These are phyloP conservation scores for Pedicia rivosa DNA, from an alignment of 2,888 invertebrate genomes.

Conservation along the genomic window DNA sequence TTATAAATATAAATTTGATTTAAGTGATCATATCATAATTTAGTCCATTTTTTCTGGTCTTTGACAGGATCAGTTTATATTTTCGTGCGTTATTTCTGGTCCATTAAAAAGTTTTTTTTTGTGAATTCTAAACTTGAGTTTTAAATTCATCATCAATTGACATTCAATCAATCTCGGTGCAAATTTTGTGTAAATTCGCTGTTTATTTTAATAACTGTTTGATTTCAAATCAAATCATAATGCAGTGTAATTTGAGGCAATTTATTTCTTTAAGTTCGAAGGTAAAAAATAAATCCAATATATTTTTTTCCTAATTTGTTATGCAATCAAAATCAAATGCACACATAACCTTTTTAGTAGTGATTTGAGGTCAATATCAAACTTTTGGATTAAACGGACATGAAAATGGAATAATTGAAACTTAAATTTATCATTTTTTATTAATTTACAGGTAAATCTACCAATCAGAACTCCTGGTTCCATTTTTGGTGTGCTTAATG, in stretches of 20 bases:
- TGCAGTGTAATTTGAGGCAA: conserved; percentile 10
- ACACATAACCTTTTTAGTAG: neutral
- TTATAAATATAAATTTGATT: too few species aligned
- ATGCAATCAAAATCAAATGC: neutral
- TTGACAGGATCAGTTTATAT: too few species aligned
- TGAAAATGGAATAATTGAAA: neutral
- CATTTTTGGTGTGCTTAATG: conserved; percentile 26
- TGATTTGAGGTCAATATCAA: neutral
- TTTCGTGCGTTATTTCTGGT: too few species aligned
- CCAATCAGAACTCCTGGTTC: conserved; percentile 26
- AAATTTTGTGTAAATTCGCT: too few species aligned
- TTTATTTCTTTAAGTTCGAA: conserved; percentile 8
- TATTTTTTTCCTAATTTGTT: neutral
- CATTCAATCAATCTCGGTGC: too few species aligned
- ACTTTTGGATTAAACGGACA: neutral
- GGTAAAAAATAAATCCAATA: conserved; percentile 4
- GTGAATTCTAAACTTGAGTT: too few species aligned
- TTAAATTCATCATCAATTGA: too few species aligned
- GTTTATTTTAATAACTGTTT: too few species aligned
- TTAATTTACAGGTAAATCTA: conserved; percentile 16
- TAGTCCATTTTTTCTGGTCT: too few species aligned
- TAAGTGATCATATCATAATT: too few species aligned
- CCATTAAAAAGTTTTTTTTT: too few species aligned
- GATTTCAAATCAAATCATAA: too few species aligned
- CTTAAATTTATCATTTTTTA: neutral